Conservation (phyloP, 2,113 vertebrate species). For the Gobiocypris rarus region DNA sequence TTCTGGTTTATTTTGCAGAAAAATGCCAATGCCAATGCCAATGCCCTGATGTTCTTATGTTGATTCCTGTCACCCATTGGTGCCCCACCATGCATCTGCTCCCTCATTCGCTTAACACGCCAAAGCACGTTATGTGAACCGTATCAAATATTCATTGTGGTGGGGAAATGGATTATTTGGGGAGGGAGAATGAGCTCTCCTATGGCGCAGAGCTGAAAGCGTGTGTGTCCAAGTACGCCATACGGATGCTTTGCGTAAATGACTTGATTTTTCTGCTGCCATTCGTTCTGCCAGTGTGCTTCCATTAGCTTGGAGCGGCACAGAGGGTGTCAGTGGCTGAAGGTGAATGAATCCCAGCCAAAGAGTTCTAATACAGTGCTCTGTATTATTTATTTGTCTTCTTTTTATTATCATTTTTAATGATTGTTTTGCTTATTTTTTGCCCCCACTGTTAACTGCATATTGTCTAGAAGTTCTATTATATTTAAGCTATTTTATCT, state of each 20-base stretch:
- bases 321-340: constrained; percentile 36
- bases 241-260: constrained; percentile 55
- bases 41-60: not conserved
- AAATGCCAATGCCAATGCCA: not conserved
- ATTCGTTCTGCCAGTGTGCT: constrained; percentile 50
- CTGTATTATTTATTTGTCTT: constrained; percentile 4
- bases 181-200: constrained; percentile 72
- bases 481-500: not conserved
- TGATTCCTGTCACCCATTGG: constrained; percentile 2
- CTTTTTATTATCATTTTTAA: not conserved
- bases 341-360: constrained; percentile 36
- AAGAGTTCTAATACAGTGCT: constrained; percentile 6
- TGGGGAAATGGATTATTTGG: constrained; percentile 75
- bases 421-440: not conserved
- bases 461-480: not conserved
- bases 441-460: not conserved
- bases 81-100: constrained; percentile 13
- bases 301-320: constrained; percentile 24
- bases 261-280: constrained; percentile 51
- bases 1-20: not conserved
- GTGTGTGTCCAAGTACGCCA: constrained; percentile 67
- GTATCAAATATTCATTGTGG: constrained; percentile 77
- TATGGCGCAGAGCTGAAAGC: constrained; percentile 68
- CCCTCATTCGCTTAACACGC: constrained; percentile 11
- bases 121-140: constrained; percentile 59